A percentile compares a stretch with the other conserved stretches of the same genome.
These are phyloP conservation scores for Globia sparganii DNA, from an alignment of 2,888 invertebrate genomes.

Conservation along the genomic window DNA sequence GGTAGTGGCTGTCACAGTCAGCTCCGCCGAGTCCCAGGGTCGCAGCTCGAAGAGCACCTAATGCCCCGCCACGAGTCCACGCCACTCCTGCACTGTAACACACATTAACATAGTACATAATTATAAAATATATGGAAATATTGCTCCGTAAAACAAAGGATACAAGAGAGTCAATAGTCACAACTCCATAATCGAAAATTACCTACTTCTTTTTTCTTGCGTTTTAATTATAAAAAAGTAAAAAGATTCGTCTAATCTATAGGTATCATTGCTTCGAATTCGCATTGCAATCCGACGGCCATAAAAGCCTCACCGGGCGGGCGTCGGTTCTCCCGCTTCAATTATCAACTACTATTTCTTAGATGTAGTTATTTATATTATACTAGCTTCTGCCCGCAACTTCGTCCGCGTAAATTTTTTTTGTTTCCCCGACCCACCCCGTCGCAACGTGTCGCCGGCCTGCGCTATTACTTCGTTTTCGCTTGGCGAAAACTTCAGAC, in stretches of 20 bases:
- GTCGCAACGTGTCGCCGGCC: too few species aligned
- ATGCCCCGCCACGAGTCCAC: constrained; percentile 91
- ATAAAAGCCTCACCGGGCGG: not conserved
- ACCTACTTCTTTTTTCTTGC: not conserved
- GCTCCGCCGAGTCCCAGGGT: constrained; percentile 92
- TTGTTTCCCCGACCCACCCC: too few species aligned
- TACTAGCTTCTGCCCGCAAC: too few species aligned
- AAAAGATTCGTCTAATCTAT: not conserved
- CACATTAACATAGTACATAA: not conserved
- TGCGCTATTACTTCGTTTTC: too few species aligned
- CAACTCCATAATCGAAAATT: not conserved
- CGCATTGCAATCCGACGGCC: not conserved
- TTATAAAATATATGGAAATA: not conserved
- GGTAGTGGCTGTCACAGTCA: constrained; percentile 91
- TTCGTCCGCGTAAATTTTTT: too few species aligned
- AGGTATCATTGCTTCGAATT: not conserved
- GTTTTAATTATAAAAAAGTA: not conserved
- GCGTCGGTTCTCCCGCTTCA: not conserved
- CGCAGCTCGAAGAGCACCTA: constrained; percentile 91
- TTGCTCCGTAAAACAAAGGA: not conserved
- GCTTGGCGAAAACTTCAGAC: too few species aligned
- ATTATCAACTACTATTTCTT: not conserved
- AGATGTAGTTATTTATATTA: not conserved
- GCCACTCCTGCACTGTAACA: constrained; percentile 93
- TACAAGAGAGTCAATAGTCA: not conserved